phyloP scores from a whole-genome alignment of 2,888 invertebrate species.

The Sarcophaga rosellei region DNA sequence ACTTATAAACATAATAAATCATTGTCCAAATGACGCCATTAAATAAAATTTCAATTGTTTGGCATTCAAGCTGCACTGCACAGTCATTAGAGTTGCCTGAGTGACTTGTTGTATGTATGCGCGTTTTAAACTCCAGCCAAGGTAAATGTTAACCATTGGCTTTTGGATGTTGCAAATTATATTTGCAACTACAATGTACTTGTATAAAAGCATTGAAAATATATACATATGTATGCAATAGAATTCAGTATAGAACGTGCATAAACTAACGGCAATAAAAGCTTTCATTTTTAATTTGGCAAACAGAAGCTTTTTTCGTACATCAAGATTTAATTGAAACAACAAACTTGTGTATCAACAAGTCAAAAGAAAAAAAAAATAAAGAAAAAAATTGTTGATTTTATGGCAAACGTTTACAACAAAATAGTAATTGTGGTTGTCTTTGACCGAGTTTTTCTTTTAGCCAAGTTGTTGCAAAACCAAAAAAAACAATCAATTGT shows the following conservation, averaged over 20 bases:
- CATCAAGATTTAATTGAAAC: background rate
- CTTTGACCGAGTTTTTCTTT: constrained; percentile 65
- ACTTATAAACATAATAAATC: background rate
- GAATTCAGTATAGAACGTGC: background rate
- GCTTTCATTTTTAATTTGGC: constrained; percentile 16
- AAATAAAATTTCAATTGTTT: constrained; percentile 1
- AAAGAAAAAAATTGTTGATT: background rate
- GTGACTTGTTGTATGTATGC: background rate
- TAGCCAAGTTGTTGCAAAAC: constrained; percentile 29
- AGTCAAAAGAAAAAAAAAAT: too few relatives aligned
- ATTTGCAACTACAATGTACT: background rate
- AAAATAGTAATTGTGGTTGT: constrained; percentile 49
- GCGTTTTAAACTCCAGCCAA: constrained; percentile 45
- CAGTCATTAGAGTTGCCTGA: constrained; percentile 10
- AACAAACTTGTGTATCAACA: background rate
- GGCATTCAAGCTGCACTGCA: constrained; percentile 50
- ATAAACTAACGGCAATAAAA: constrained; percentile 52
- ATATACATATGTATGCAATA: background rate
- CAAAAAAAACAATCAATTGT: too few relatives aligned
- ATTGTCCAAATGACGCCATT: constrained; percentile 4
- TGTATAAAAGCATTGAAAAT: too few relatives aligned
- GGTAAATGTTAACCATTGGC: constrained; percentile 51
- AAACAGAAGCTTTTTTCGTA: constrained; percentile 1
- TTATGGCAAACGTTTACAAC: background rate
- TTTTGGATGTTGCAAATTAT: constrained; percentile 12